Conservation (phyloP, 2,888 invertebrate species). For the Lepidochrysops patricia region DNA sequence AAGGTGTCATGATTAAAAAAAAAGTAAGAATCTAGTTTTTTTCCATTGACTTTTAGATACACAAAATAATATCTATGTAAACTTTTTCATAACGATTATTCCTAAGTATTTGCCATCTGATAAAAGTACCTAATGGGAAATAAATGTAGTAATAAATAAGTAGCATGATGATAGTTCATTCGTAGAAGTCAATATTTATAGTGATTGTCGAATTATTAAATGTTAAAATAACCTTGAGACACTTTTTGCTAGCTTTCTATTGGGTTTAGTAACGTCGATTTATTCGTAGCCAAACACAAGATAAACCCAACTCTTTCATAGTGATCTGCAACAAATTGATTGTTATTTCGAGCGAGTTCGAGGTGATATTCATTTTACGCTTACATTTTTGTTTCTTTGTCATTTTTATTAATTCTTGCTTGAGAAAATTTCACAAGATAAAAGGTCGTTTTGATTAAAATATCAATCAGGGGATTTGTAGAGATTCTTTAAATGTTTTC, state of each 20-base stretch:
- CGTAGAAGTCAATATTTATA: too few relatives aligned
- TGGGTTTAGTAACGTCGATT: not conserved
- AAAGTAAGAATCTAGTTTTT: too few relatives aligned
- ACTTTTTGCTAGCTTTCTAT: constrained; percentile 6
- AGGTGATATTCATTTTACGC: constrained; percentile 34
- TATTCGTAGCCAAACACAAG: not conserved
- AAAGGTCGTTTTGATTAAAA: not conserved
- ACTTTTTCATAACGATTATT: too few relatives aligned
- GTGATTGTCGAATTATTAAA: not conserved
- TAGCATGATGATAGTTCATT: too few relatives aligned
- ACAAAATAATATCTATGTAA: too few relatives aligned
- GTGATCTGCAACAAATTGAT: constrained; percentile 42
- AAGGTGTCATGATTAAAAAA: too few relatives aligned
- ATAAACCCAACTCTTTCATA: constrained; percentile 3
- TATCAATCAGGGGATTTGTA: not conserved
- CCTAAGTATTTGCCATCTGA: too few relatives aligned
- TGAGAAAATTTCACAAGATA: not conserved
- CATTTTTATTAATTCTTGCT: not conserved
- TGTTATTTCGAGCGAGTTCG: constrained; percentile 40
- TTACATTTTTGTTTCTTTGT: not conserved
- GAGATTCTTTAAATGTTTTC: not conserved
- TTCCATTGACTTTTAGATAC: too few relatives aligned
- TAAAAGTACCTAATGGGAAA: too few relatives aligned
- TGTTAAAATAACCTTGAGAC: not conserved
- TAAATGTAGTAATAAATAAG: too few relatives aligned